Evolutionary conservation across 2,797 vertebrate species (phyloP).

Genomic region (Arnoldichthys spilopterus): DNA sequence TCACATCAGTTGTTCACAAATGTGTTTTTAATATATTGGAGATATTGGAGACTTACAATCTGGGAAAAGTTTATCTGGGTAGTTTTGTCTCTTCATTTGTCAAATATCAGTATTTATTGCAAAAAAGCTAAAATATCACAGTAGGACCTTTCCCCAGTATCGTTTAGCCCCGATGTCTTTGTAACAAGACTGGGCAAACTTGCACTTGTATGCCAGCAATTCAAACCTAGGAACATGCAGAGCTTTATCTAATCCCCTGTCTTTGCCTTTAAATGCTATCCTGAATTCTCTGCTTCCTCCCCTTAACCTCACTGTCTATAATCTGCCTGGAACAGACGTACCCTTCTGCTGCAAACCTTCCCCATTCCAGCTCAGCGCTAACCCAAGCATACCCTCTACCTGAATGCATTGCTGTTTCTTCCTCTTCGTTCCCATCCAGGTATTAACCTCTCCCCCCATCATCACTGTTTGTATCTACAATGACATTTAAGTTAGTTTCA

Average conservation of each 20-base stretch:
- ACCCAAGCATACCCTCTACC: conserved; percentile 33
- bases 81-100: not conserved
- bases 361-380: conserved; percentile 36
- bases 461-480: not conserved
- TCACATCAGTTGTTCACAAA: not conserved
- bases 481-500: conserved; percentile 1
- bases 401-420: conserved; percentile 35
- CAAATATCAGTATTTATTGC: no score
- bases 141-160: not conserved
- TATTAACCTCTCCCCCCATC: conserved; percentile 2
- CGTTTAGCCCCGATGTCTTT: not conserved
- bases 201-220: not conserved
- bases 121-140: not conserved
- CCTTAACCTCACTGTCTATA: conserved; percentile 22
- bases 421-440: conserved; percentile 27
- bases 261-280: not conserved
- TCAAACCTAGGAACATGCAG: not conserved
- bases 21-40: not conserved
- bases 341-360: conserved; percentile 17
- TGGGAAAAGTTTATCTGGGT: not conserved
- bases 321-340: conserved; percentile 37
- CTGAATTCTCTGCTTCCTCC: conserved; percentile 19
- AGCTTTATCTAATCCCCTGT: not conserved
- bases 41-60: not conserved
- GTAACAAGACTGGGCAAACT: not conserved